Evolutionary conservation across 2,113 vertebrate genomes (phyloP), one percentile per base, ranked within the genome.

Genomic region (Ptyas mucosa): DNA sequence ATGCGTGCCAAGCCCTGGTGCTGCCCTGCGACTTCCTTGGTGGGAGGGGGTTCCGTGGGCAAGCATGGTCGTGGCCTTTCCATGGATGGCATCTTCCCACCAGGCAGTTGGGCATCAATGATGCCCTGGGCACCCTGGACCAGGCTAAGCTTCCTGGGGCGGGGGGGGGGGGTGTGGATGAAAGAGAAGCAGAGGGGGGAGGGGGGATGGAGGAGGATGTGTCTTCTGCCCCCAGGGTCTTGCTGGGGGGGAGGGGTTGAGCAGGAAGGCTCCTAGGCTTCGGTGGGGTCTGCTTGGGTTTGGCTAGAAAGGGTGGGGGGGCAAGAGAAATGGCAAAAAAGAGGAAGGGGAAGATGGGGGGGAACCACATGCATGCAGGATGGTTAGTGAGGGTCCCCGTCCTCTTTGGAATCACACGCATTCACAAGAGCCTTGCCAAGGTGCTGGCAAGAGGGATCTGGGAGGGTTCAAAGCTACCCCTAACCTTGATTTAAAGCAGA

Each of bases 281-380:
- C 15, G 2, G n/a, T 39, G n/a, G 64, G 58, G 14, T 34, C 64
- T 75, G n/a, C 14, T 34, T 34, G n/a, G 69, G 69, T 75, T 69
- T 69, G 12, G 64, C 64, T 75, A 3, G 61, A 5, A 0, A 1
- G 15, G 69, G 34, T 0, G 14, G 2, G 0, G 0, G 11, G 15
- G n/a, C n/a, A 8, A 7, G 86, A 26, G 23, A 52, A 15, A n/a
- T 51, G 86, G 26, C 26, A 1, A 8, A 75, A 52, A 49, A 26
- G 49, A 29, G 86, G 12, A 49, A 15, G 85, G 24, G 20, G 85
- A 12, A 24, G 24, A 6, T 8, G 3, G 34, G 39, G 21, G 43
- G 12, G 3, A 1, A 64, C 61, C 69, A 20, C 8, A 8, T 15
- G 69, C 69, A 39, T 3, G n/a, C 64, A 34, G 64, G n/a, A 7